Conservation (phyloP, 2,113 vertebrate species). For the Polypterus bichir region DNA sequence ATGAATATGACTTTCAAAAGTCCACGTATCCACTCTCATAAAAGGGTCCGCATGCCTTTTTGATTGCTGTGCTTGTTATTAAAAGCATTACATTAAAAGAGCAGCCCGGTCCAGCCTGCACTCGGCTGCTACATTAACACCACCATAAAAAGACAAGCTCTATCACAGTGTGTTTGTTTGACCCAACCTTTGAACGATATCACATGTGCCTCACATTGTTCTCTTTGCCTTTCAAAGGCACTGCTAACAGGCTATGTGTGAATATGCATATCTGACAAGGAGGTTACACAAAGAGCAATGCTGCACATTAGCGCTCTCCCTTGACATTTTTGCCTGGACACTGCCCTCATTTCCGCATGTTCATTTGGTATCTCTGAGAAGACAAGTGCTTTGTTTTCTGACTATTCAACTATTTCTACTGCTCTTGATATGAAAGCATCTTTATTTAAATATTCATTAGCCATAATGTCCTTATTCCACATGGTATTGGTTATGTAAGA, state of each 20-base stretch:
- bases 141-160: constrained; percentile 5
- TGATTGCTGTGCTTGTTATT: no score
- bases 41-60: no score
- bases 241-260: constrained; percentile 10
- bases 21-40: no score
- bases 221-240: constrained; percentile 8
- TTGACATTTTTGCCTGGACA: not conserved
- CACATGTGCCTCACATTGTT: constrained; percentile 4
- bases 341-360: not conserved
- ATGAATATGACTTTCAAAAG: no score
- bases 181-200: constrained; percentile 8
- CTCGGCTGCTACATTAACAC: not conserved
- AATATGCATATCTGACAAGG: constrained; percentile 9
- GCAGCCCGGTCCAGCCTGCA: no score
- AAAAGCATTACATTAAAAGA: no score
- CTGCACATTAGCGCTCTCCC: constrained; percentile 2
- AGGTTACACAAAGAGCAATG: constrained; percentile 8
- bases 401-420: constrained; percentile 2
- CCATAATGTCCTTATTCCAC: no score
- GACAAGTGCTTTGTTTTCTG: constrained; percentile 2
- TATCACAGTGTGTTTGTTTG: constrained; percentile 10
- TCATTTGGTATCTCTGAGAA: constrained; percentile 8
- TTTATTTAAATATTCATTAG: not conserved
- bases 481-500: no score
- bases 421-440: constrained; percentile 1